These are phyloP conservation scores for Sebastes steindachneri DNA, from an alignment of 2,797 vertebrate genomes.

Conservation along the genomic window DNA sequence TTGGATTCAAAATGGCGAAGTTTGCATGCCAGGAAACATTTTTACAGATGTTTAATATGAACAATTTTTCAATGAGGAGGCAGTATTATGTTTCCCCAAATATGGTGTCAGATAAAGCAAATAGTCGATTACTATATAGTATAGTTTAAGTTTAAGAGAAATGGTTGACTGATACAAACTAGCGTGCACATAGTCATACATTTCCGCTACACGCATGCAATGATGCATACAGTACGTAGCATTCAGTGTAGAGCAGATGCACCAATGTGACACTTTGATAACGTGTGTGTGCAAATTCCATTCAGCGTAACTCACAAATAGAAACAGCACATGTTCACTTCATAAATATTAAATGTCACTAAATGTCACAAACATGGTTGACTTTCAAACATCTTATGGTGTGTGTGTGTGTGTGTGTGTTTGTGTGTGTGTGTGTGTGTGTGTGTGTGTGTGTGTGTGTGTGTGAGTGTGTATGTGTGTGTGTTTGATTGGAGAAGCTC, in stretches of 20 bases:
- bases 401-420: not conserved
- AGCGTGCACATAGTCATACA: not conserved
- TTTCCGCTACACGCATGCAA: not conserved
- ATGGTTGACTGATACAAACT: not conserved
- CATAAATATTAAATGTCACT: slow-evolving; percentile 74
- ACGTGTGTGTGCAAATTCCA: slow-evolving; percentile 16
- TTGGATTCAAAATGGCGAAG: not conserved
- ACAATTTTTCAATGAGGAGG: no score
- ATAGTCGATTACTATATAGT: not conserved
- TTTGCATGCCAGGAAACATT: not conserved
- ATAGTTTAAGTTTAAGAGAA: not conserved
- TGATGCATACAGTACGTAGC: not conserved
- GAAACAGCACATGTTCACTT: slow-evolving; percentile 23
- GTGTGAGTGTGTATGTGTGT: not conserved
- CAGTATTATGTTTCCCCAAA: not conserved
- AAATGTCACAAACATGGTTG: slow-evolving; percentile 67
- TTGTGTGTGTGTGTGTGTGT: not conserved
- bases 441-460: not conserved
- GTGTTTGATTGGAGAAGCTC: slow-evolving; percentile 20
- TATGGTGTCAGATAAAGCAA: not conserved
- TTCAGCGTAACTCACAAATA: slow-evolving; percentile 31
- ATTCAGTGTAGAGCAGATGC: not conserved
- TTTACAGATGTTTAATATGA: not conserved
- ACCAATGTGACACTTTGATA: slow-evolving; percentile 6
- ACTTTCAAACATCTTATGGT: slow-evolving; percentile 48